Evolutionary conservation across 2,888 invertebrate species (phyloP).

Genomic region (Dione vanillae): DNA sequence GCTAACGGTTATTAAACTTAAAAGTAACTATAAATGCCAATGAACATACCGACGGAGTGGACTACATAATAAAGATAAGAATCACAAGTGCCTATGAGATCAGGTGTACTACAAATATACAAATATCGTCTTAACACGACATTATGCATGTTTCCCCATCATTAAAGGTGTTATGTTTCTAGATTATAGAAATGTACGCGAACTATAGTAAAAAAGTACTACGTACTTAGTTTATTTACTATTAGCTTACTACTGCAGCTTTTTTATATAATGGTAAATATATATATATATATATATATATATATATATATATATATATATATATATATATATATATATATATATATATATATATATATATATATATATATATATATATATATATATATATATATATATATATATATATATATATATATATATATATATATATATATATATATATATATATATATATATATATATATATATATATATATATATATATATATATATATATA

Average conservation of each 20-base stretch:
- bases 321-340: no score
- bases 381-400: no score
- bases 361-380: no score
- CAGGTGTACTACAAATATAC: constrained; percentile 33
- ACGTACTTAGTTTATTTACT: constrained; percentile 4
- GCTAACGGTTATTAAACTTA: not conserved
- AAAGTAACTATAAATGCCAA: constrained; percentile 11
- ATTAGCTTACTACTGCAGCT: not conserved
- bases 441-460: no score
- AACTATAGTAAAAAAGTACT: not conserved
- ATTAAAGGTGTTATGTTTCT: constrained; percentile 30
- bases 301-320: no score
- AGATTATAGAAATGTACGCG: constrained; percentile 17
- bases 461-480: no score
- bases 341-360: no score
- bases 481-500: no score
- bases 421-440: no score
- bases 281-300: no score
- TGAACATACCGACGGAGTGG: constrained; percentile 26
- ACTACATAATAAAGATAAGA: constrained; percentile 35
- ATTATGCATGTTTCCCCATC: constrained; percentile 45
- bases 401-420: no score
- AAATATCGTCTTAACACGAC: constrained; percentile 41
- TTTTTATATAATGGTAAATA: no score
- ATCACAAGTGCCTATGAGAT: constrained; percentile 31